Conservation (phyloP, 1,140 invertebrate genomes). For the Aphelinus atriplicis region DNA sequence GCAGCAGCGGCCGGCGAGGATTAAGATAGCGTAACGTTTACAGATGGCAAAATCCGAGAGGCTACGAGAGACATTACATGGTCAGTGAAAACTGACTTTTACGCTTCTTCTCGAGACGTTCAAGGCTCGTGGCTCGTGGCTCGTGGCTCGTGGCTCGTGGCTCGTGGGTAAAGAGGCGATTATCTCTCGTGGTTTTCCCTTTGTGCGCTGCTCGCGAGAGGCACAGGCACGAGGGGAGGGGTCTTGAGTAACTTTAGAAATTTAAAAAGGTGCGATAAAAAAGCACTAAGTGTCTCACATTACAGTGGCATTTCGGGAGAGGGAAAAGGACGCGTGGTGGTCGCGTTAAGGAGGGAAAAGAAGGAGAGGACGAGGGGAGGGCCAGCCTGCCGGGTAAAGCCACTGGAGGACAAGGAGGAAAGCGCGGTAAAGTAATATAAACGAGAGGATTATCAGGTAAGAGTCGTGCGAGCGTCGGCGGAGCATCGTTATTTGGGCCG, state of each 20-base stretch:
- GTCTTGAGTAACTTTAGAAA: conserved; percentile 2
- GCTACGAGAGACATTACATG: neutral
- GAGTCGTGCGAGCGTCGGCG: neutral
- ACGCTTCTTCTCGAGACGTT: conserved; percentile 2
- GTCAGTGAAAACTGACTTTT: conserved; percentile 5
- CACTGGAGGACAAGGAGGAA: neutral
- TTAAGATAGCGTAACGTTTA: too few species aligned
- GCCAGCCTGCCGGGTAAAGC: neutral
- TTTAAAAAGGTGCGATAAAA: conserved; percentile 25
- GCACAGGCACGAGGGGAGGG: neutral
- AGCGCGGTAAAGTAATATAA: conserved; percentile 30
- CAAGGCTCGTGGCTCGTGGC: too few species aligned
- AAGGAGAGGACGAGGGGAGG: neutral
- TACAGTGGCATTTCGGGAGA: conserved; percentile 6
- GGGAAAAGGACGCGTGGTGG: neutral
- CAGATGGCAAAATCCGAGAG: neutral
- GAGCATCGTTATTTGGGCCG: conserved; percentile 16
- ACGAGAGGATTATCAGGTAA: conserved; percentile 32
- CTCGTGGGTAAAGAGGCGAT: conserved; percentile 5
- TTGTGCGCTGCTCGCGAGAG: neutral
- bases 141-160: too few species aligned
- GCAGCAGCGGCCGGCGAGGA: too few species aligned
- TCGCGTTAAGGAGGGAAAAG: neutral
- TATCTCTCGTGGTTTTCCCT: conserved; percentile 1
- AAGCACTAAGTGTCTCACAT: conserved; percentile 20